phyloP scores from a whole-genome alignment of 2,888 invertebrate species.

The Pogonocherus hispidulus region DNA sequence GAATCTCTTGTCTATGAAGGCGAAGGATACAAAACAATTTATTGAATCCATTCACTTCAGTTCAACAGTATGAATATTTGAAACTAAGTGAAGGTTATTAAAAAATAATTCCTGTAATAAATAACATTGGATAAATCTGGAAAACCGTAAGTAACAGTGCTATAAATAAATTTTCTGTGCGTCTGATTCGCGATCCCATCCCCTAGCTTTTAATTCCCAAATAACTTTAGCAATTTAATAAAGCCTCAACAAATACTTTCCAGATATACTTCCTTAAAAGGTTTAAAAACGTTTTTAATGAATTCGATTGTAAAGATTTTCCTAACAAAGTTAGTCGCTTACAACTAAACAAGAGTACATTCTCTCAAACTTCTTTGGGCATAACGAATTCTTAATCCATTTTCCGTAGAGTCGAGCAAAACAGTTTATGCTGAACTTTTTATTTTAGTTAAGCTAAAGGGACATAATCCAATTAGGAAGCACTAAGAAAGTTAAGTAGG shows the following conservation, averaged over 20 bases:
- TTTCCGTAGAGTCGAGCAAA: constrained; percentile 1
- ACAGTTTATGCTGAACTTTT: neutral
- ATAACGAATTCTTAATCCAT: constrained; percentile 24
- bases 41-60: no score
- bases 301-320: neutral
- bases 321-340: neutral
- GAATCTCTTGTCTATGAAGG: no score
- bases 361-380: constrained; percentile 13
- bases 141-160: no score
- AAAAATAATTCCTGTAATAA: no score
- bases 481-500: constrained; percentile 5
- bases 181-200: no score
- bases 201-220: no score
- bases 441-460: constrained; percentile 7
- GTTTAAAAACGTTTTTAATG: neutral
- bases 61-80: no score
- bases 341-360: neutral
- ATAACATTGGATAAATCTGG: no score
- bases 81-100: no score
- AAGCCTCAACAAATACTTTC: neutral
- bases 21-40: no score
- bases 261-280: neutral
- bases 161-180: no score
- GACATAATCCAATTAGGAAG: constrained; percentile 16
- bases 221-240: no score